Conservation (phyloP, 2,113 vertebrate species). For the Lichenostomus cassidix region DNA sequence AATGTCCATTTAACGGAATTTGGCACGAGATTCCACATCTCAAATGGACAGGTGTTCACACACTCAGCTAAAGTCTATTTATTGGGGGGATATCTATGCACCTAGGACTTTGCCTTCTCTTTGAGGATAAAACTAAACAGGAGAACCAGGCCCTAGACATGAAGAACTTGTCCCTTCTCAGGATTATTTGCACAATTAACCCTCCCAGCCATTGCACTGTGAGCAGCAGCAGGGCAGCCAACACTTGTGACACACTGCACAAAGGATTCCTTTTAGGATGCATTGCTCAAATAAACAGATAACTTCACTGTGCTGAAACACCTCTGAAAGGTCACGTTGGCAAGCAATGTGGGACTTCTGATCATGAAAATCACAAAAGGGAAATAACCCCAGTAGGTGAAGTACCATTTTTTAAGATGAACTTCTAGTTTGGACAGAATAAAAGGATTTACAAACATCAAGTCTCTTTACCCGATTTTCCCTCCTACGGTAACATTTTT, state of each 20-base stretch:
- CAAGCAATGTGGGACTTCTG: background rate
- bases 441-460: background rate
- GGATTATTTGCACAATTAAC: background rate
- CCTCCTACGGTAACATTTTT: background rate
- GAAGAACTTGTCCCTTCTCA: background rate
- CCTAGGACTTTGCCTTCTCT: background rate
- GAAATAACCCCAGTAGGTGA: background rate
- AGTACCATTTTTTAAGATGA: background rate
- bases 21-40: background rate
- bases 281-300: background rate
- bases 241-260: background rate
- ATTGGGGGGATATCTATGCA: background rate
- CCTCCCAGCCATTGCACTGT: background rate
- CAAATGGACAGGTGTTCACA: background rate
- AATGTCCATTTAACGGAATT: background rate
- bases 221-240: background rate
- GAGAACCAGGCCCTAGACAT: background rate
- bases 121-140: background rate
- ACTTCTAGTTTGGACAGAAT: slow-evolving; percentile 32
- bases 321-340: background rate
- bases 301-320: background rate
- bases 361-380: background rate
- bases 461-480: background rate
- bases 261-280: background rate
- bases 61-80: background rate